Conservation (phyloP, 37 sponge, comb jelly and placozoan species). For the Hormiphora californensis region DNA sequence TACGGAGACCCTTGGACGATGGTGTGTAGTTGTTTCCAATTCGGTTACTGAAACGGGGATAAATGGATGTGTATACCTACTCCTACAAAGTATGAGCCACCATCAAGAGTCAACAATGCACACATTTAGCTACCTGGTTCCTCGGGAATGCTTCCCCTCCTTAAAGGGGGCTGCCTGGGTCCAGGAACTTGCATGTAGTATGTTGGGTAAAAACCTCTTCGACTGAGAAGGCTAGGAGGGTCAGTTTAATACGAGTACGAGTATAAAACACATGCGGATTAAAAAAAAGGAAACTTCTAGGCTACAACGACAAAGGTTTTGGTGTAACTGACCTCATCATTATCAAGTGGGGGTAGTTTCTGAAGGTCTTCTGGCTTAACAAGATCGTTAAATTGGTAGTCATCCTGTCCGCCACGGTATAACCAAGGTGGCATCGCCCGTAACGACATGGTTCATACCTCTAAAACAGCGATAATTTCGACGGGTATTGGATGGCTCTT, state of each 20-base stretch:
- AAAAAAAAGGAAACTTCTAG: too few relatives aligned
- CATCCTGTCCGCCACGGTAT: conserved; percentile 4
- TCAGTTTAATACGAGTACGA: too few relatives aligned
- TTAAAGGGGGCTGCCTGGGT: conserved; percentile 20
- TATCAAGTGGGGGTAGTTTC: conserved; percentile 8
- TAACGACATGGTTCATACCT: conserved; percentile 19
- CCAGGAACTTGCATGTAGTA: conserved; percentile 25
- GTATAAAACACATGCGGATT: too few relatives aligned
- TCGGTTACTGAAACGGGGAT: conserved; percentile 7
- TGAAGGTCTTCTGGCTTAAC: conserved; percentile 12
- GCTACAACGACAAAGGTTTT: too few relatives aligned
- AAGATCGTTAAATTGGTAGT: conserved; percentile 21
- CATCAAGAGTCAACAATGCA: too few relatives aligned
- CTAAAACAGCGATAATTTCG: too few relatives aligned
- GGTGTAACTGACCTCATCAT: not conserved
- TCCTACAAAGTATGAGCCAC: not conserved
- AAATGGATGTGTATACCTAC: not conserved
- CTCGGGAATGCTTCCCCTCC: conserved; percentile 28
- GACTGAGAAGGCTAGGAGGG: not conserved
- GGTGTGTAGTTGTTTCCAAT: conserved; percentile 38
- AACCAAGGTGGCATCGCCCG: conserved; percentile 15
- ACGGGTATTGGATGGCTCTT: too few relatives aligned
- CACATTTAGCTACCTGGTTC: not conserved
- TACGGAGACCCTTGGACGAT: conserved; percentile 4
- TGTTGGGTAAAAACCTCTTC: not conserved